Base-by-base conservation (phyloP, 2,888 invertebrate species). In the Ormyrus labotus region DNA sequence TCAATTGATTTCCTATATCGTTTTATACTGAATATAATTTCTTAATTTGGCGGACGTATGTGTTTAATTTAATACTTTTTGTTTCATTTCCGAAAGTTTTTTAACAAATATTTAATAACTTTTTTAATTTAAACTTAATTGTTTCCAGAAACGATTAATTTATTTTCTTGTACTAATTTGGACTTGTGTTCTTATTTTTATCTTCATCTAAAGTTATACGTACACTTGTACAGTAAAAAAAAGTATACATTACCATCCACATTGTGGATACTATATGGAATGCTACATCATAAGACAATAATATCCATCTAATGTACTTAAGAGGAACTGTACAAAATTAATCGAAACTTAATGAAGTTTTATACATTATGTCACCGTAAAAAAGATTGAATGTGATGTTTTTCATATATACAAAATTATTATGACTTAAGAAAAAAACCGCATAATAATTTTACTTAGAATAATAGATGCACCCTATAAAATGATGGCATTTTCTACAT, bases 271-370 rank as follows among this genome's bases (percentile, higher is more conserved):
- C 75, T 72, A 64, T 73, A 78, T 75, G 82, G 80, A 82, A 82
- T 80, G 80, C 65, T 81, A 60, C 71, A 80, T 81, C 47, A 69
- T 73, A 82, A 13, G 64, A 81, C 65, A 82, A 55, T 70, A 74
- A 82, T 72, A 81, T 81, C 67, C 55, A 81, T 78, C 83, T 80
- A 81, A 51, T 61, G 63, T 81, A 82, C 57, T 74, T 83, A 79
- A 81, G 79, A 84, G 83, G 81, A 85, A 83, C 83, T 85, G 75
- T 84, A 81, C 81, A 83, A 82, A 84, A 81, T 82, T 63, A 81
- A 82, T 76, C 34, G 61, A 72, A 83, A 78, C 74, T 69, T 79
- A 82, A 80, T 68, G 58, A 82, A 82, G 76, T 65, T 84, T 82
- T 84, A 69, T 83, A 82, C 81, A 82, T 70, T 79, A 68, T 72